Percentiles rank a stretch among this genome's conserved stretches.
phyloP scores from a whole-genome alignment of 1,140 invertebrate genomes.

The Apolygus lucorum region DNA sequence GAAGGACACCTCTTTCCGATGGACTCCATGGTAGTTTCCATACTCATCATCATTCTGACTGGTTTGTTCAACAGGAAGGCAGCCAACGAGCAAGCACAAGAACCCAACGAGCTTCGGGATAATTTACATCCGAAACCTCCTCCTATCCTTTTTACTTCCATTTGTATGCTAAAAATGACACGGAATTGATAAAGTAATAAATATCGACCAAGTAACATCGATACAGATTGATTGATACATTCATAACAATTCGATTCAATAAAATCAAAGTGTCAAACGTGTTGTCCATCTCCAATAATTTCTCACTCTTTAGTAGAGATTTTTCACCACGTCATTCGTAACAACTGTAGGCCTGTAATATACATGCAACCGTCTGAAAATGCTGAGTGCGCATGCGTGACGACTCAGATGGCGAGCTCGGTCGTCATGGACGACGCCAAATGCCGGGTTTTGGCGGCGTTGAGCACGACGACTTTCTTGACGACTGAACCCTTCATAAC shows the following conservation, averaged over 20 bases:
- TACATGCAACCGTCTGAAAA: no score
- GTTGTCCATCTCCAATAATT: no score
- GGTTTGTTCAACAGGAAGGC: slow-evolving; percentile 50
- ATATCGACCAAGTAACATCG: no score
- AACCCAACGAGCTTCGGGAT: slow-evolving; percentile 44
- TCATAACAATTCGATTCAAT: background rate
- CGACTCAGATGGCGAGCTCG: no score
- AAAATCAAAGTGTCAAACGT: background rate
- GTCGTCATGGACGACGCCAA: no score
- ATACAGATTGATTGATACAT: background rate
- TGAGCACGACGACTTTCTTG: no score
- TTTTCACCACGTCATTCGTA: no score
- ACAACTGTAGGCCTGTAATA: no score
- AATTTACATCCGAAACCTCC: slow-evolving; percentile 64
- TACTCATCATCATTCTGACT: slow-evolving; percentile 51
- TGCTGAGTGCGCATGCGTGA: no score
- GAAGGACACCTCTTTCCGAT: slow-evolving; percentile 53
- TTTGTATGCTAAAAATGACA: slow-evolving; percentile 47
- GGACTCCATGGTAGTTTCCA: slow-evolving; percentile 55
- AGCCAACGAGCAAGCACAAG: slow-evolving; percentile 53
- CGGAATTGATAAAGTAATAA: background rate
- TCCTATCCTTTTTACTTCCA: slow-evolving; percentile 55
- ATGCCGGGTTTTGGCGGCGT: no score
- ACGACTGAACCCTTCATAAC: no score
- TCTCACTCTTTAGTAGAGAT: no score